Conservation (phyloP, 2,888 invertebrate species). For the Drosophila anomalata region DNA sequence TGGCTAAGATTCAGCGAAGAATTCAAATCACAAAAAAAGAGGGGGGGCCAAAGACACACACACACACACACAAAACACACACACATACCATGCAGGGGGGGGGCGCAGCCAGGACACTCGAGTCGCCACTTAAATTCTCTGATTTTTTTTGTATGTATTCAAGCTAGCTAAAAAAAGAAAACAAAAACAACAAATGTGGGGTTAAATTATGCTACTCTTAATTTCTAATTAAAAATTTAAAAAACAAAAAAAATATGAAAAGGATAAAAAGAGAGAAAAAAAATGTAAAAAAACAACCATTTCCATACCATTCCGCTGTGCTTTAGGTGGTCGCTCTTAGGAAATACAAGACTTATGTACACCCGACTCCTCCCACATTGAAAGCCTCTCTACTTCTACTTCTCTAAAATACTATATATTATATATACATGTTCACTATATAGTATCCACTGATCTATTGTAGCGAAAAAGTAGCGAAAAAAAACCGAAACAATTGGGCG, state of each 20-base stretch:
- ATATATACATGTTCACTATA: slow-evolving; percentile 22
- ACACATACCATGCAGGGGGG: background rate
- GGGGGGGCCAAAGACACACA: background rate
- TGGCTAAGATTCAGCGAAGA: slow-evolving; percentile 5
- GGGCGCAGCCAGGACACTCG: slow-evolving; percentile 11
- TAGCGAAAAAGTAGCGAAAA: slow-evolving; percentile 34
- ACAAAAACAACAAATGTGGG: slow-evolving; percentile 42
- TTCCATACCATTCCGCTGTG: slow-evolving; percentile 41
- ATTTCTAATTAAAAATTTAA: slow-evolving; percentile 34
- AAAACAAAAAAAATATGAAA: slow-evolving; percentile 6
- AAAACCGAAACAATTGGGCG: slow-evolving; percentile 24
- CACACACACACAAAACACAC: background rate
- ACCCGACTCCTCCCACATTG: slow-evolving; percentile 14
- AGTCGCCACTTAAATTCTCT: slow-evolving; percentile 27
- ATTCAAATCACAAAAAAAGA: background rate
- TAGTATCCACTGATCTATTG: slow-evolving; percentile 21
- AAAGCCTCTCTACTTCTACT: slow-evolving; percentile 4
- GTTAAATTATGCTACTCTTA: slow-evolving; percentile 61
- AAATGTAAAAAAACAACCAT: slow-evolving; percentile 22
- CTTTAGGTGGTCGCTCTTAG: slow-evolving; percentile 22
- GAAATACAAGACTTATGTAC: slow-evolving; percentile 33
- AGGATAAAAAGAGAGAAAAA: slow-evolving; percentile 10
- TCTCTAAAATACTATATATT: slow-evolving; percentile 7
- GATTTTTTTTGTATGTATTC: slow-evolving; percentile 48
- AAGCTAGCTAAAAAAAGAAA: slow-evolving; percentile 58